These are phyloP conservation scores for Cenopis cana DNA, from an alignment of 2,888 invertebrate species.

Conservation along the genomic window DNA sequence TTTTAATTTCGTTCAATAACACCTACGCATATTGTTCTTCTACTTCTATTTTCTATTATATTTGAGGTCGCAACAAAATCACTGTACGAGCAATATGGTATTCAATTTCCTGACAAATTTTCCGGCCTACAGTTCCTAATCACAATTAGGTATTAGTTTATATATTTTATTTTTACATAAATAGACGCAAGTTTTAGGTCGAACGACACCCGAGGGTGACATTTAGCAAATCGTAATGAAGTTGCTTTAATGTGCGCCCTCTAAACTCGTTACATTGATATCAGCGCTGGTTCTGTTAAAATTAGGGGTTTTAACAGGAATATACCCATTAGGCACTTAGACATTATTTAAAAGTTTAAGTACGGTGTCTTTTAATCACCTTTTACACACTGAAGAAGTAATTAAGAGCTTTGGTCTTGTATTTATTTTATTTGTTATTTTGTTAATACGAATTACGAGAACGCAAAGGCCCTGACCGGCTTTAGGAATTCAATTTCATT, in stretches of 20 bases:
- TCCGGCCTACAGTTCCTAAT: background rate
- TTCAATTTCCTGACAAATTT: too few species aligned
- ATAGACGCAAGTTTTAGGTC: slow-evolving; percentile 27
- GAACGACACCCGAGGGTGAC: slow-evolving; percentile 37
- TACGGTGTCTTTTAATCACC: background rate
- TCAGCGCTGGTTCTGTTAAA: slow-evolving; percentile 16
- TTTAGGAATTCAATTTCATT: background rate
- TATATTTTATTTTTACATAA: slow-evolving; percentile 28
- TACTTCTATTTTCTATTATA: too few species aligned
- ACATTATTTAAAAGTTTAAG: background rate
- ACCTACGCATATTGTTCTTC: too few species aligned
- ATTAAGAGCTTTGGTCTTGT: background rate
- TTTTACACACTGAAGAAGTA: background rate
- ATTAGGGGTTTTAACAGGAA: background rate
- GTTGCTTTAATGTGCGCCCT: slow-evolving; percentile 31
- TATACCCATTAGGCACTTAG: background rate
- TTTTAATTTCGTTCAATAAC: too few species aligned
- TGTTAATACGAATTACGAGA: background rate
- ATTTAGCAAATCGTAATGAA: slow-evolving; percentile 42
- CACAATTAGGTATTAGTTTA: background rate
- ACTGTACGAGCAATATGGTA: background rate
- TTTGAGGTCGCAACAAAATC: too few species aligned
- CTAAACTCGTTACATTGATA: slow-evolving; percentile 25
- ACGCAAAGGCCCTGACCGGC: background rate
- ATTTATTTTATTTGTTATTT: background rate